Evolutionary conservation across 2,113 vertebrate species (phyloP).

Genomic region (Rhagologus leucostigma): DNA sequence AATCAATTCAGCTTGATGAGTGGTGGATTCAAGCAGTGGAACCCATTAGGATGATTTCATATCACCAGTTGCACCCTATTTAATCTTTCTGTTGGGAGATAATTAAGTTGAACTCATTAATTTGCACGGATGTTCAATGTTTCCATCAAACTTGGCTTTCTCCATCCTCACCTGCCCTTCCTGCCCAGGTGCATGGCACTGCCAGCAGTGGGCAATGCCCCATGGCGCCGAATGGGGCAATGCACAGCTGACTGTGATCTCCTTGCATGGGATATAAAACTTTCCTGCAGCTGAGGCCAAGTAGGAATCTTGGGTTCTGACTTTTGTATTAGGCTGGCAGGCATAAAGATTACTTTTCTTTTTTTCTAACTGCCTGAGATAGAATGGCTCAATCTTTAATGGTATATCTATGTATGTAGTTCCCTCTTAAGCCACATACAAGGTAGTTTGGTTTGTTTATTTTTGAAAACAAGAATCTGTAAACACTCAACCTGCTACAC

Average conservation of each 20-base stretch:
- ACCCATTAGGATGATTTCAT: conserved; percentile 7
- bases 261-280: background rate
- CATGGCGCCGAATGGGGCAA: rapidly evolving
- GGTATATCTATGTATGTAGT: background rate
- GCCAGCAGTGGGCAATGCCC: background rate
- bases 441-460: background rate
- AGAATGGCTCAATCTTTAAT: background rate
- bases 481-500: background rate
- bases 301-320: background rate
- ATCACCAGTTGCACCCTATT: conserved; percentile 25
- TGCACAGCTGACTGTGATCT: background rate
- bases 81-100: conserved; percentile 46
- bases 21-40: conserved; percentile 39
- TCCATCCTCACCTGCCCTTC: background rate
- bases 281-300: background rate
- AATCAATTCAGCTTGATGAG: conserved; percentile 49
- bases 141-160: background rate
- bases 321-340: background rate
- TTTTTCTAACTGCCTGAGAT: background rate
- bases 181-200: background rate
- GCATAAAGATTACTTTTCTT: background rate
- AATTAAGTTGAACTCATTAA: conserved; percentile 35
- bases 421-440: background rate
- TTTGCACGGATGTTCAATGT: background rate
- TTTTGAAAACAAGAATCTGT: background rate